A percentile compares a stretch with the other conserved stretches of the same genome.
phyloP scores from a whole-genome alignment of 2,888 invertebrate genomes.

The Archips crataeganus region DNA sequence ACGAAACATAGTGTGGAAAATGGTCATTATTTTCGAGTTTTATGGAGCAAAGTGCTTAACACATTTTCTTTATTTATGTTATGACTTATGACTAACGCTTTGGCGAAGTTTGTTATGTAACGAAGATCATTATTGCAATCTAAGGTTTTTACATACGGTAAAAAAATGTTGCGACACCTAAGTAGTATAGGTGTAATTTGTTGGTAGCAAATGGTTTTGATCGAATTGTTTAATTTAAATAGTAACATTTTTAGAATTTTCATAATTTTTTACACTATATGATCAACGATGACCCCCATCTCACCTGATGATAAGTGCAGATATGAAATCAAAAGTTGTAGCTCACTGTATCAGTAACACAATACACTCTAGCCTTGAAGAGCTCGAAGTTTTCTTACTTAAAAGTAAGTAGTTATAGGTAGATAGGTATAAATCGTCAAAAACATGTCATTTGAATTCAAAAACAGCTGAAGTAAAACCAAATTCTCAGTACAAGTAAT shows the following conservation, averaged over 20 bases:
- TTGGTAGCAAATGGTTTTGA: neutral
- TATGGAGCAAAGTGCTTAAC: neutral
- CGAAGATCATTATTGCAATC: neutral
- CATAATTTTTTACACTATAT: no score
- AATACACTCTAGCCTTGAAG: no score
- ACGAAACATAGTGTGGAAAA: conserved; percentile 2
- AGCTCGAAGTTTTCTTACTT: no score
- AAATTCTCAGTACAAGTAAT: no score
- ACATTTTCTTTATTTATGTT: conserved; percentile 1
- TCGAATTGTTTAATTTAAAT: neutral
- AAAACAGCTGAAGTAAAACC: no score
- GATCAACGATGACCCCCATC: no score
- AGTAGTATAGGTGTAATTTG: neutral
- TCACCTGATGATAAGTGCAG: no score
- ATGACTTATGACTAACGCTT: neutral
- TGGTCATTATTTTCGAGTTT: conserved; percentile 4
- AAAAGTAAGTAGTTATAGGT: no score
- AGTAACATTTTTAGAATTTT: neutral
- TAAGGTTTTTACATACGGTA: neutral
- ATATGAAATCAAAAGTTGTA: no score
- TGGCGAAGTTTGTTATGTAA: neutral
- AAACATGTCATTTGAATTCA: no score
- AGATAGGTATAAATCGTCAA: no score
- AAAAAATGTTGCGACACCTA: neutral
- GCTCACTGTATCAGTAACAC: no score